Conservation (phyloP, 1,140 invertebrate species). For the Drosophila kurseongensis region DNA sequence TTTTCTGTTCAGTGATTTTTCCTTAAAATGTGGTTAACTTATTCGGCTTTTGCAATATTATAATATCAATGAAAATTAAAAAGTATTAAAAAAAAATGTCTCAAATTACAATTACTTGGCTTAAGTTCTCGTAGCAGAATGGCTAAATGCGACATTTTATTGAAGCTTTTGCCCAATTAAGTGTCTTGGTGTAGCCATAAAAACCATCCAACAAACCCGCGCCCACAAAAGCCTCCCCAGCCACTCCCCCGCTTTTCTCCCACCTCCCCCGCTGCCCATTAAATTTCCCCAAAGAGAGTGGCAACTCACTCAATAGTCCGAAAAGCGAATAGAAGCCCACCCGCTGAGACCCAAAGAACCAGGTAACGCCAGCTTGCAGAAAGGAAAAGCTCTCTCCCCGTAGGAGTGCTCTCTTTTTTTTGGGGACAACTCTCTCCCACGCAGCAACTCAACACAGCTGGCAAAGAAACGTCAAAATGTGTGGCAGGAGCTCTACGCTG, state of each 20-base stretch:
- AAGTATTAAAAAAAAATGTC: conserved; percentile 12
- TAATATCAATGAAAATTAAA: background rate
- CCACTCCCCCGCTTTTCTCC: background rate
- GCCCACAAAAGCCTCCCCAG: conserved; percentile 31
- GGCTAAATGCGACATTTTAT: conserved; percentile 8
- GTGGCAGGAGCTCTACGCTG: conserved; percentile 53
- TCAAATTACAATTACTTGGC: conserved; percentile 14
- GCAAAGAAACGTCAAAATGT: conserved; percentile 69
- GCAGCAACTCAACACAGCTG: conserved; percentile 69
- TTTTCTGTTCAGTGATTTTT: background rate
- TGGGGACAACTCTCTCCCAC: conserved; percentile 43
- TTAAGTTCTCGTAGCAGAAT: conserved; percentile 1
- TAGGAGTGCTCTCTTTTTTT: conserved; percentile 11
- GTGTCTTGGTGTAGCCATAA: conserved; percentile 68
- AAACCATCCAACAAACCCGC: conserved; percentile 64
- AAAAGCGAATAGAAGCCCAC: conserved; percentile 44
- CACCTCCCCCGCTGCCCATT: background rate
- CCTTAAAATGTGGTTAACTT: background rate
- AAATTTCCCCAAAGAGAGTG: conserved; percentile 8
- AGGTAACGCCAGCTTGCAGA: conserved; percentile 60
- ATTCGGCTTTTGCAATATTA: background rate
- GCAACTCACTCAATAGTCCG: conserved; percentile 76
- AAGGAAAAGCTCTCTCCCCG: conserved; percentile 16
- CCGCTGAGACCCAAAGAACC: conserved; percentile 41
- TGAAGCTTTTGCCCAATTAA: conserved; percentile 42